phyloP scores from a whole-genome alignment of 2,888 invertebrate species.

The Drosophila nigritarsus region DNA sequence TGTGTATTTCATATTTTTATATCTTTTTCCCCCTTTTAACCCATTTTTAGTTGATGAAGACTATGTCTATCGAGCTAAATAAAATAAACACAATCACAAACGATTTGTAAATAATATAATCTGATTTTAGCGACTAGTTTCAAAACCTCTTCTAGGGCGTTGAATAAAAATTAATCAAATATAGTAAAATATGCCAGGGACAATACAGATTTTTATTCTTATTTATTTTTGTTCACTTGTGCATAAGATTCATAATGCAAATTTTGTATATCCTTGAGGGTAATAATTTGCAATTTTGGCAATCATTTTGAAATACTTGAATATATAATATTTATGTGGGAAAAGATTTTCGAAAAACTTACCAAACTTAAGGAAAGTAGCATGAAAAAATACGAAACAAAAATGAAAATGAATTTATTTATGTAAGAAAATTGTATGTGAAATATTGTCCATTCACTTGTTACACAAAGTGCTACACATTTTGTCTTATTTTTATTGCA shows the following conservation, averaged over 20 bases:
- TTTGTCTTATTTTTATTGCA: not conserved
- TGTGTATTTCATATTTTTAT: not conserved
- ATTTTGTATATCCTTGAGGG: not conserved
- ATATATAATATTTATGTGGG: not conserved
- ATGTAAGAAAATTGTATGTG: slow-evolving; percentile 2
- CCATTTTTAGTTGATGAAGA: not conserved
- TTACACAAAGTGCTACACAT: slow-evolving; percentile 27
- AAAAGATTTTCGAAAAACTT: slow-evolving; percentile 18
- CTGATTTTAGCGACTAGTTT: not conserved
- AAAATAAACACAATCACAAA: not conserved
- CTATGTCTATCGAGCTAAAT: not conserved
- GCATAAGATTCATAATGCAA: not conserved
- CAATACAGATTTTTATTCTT: not conserved
- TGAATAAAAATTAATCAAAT: not conserved
- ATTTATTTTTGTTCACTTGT: not conserved
- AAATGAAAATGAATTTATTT: slow-evolving; percentile 3
- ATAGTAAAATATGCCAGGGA: not conserved
- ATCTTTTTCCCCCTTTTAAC: not conserved
- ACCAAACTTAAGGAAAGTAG: slow-evolving; percentile 8
- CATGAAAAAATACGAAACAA: not conserved
- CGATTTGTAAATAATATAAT: not conserved
- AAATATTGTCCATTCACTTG: slow-evolving; percentile 31
- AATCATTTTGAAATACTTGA: not conserved
- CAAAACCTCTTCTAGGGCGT: not conserved
- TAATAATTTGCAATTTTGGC: not conserved